Conservation (phyloP, 2,113 vertebrate genomes). For the Muntiacus reevesi region DNA sequence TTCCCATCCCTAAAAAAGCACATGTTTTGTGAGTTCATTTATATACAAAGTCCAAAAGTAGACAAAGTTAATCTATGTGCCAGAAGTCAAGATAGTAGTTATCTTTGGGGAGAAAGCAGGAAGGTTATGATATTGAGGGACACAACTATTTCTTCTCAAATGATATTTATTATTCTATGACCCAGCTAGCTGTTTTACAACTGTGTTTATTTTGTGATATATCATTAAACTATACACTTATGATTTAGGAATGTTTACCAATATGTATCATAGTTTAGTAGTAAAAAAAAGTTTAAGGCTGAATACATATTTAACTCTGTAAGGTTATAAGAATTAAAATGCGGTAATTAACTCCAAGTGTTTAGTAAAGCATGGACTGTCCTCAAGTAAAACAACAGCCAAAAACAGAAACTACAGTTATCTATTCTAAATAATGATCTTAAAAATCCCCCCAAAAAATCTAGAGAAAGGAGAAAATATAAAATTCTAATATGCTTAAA, state of each 20-base stretch:
- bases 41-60: background rate
- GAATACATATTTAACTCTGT: background rate
- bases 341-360: background rate
- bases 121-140: background rate
- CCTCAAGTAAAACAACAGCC: background rate
- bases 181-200: background rate
- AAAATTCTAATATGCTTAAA: conserved; percentile 1
- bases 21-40: background rate
- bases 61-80: background rate
- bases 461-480: conserved; percentile 1
- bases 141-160: background rate
- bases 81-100: background rate
- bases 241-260: background rate
- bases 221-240: background rate
- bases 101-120: background rate
- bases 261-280: background rate
- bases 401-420: background rate
- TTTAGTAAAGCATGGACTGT: background rate
- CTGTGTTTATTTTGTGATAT: background rate
- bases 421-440: background rate
- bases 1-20: accelerated
- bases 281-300: background rate
- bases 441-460: background rate
- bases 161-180: background rate
- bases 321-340: background rate